phyloP scores from a whole-genome alignment of 2,113 vertebrate genomes.

The Toxotes jaculatrix region DNA sequence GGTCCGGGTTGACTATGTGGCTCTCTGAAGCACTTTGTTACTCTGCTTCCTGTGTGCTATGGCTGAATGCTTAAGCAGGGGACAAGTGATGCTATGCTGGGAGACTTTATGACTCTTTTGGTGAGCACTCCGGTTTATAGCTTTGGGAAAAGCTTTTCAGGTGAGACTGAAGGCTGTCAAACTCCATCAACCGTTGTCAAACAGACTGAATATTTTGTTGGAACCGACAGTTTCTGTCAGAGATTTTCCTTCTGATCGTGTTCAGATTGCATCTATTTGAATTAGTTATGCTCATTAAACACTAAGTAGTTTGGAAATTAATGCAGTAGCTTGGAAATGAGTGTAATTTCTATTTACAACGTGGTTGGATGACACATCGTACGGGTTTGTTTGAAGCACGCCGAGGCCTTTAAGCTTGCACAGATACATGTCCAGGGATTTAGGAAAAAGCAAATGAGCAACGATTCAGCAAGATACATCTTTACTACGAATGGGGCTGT shows the following conservation, averaged over 20 bases:
- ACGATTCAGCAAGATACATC: not conserved
- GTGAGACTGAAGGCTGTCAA: conserved; percentile 20
- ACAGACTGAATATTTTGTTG: not conserved
- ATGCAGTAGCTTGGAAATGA: conserved; percentile 8
- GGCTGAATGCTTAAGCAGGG: conserved; percentile 65
- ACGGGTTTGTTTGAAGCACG: not conserved
- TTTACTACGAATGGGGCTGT: not conserved
- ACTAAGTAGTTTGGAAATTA: not conserved
- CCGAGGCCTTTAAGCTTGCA: not conserved
- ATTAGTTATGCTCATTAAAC: conserved; percentile 8
- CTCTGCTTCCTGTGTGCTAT: conserved; percentile 13
- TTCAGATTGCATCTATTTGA: not conserved
- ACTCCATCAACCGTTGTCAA: conserved; percentile 9
- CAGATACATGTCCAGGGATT: conserved; percentile 3
- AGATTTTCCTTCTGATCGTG: not conserved
- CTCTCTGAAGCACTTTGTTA: conserved; percentile 55
- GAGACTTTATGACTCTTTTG: conserved; percentile 15
- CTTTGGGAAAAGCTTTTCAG: not conserved
- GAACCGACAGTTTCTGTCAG: not conserved
- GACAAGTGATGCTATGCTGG: conserved; percentile 21
- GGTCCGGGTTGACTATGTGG: conserved; percentile 47
- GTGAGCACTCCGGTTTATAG: not conserved
- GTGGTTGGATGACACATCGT: not conserved
- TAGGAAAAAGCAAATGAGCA: conserved; percentile 18
- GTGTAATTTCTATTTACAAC: not conserved